Conservation (phyloP, 2,113 vertebrate genomes). For the Dasyurus viverrinus region DNA sequence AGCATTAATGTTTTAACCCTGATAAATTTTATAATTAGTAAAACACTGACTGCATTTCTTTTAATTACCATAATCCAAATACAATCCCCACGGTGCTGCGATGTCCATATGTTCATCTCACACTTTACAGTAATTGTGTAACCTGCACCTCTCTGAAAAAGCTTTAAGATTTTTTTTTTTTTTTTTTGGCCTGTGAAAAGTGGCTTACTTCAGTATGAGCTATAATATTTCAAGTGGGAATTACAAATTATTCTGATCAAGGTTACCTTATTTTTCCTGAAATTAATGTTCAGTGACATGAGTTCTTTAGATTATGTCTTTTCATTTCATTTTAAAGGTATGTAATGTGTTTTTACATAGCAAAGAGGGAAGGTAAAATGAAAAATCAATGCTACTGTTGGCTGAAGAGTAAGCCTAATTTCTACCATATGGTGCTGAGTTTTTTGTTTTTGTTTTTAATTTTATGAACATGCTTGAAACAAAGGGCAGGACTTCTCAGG, state of each 20-base stretch:
- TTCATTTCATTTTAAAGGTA: conserved; percentile 30
- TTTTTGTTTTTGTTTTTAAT: conserved; percentile 58
- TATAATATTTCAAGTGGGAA: conserved; percentile 53
- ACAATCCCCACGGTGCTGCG: conserved; percentile 22
- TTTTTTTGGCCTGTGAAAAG: background rate
- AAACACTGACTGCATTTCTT: conserved; percentile 68
- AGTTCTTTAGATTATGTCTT: conserved; percentile 48
- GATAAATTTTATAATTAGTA: conserved; percentile 69
- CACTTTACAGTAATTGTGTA: conserved; percentile 61
- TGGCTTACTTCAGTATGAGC: conserved; percentile 30
- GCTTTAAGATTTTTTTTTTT: conserved; percentile 43
- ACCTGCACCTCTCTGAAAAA: conserved; percentile 49
- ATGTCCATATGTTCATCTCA: conserved; percentile 60
- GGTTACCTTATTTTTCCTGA: conserved; percentile 24
- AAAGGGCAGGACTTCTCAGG: conserved; percentile 71
- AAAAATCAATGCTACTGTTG: conserved; percentile 63
- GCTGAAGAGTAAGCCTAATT: conserved; percentile 69
- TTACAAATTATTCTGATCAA: conserved; percentile 13
- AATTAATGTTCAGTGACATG: conserved; percentile 27
- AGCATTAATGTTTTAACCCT: conserved; percentile 59
- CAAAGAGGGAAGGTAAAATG: conserved; percentile 66
- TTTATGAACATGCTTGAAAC: conserved; percentile 72
- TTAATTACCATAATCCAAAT: conserved; percentile 60
- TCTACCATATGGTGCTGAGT: conserved; percentile 58
- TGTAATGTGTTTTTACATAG: conserved; percentile 36